A percentile compares a stretch with the other conserved stretches of the same genome.
Conservation (phyloP, 2,888 invertebrate genomes). For the Dryomyza anilis region DNA sequence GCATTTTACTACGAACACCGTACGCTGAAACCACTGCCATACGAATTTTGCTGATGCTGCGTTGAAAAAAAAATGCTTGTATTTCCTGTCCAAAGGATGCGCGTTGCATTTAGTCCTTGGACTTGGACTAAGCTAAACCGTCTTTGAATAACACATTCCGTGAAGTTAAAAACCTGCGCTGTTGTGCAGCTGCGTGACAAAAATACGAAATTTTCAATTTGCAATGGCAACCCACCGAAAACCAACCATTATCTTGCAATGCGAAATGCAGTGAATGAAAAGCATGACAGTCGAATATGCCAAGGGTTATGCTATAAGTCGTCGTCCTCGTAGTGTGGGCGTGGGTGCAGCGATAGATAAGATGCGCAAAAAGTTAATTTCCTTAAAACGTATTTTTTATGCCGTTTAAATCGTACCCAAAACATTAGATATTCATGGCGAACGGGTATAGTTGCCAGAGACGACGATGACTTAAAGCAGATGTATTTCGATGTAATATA, state of each 20-base stretch:
- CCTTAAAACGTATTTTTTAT: conserved; percentile 22
- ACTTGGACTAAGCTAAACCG: not conserved
- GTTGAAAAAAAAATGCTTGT: too few relatives aligned
- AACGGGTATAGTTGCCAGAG: not conserved
- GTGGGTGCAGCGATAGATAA: not conserved
- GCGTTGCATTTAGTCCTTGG: too few relatives aligned
- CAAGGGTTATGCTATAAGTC: not conserved
- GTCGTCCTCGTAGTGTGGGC: not conserved
- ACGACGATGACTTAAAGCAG: too few relatives aligned
- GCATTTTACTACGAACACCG: too few relatives aligned
- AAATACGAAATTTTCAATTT: conserved; percentile 36
- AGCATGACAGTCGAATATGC: not conserved
- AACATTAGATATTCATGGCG: not conserved
- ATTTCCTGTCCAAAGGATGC: too few relatives aligned
- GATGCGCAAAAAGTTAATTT: conserved; percentile 29
- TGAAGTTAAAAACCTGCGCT: conserved; percentile 9
- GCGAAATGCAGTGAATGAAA: not conserved
- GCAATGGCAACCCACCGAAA: not conserved
- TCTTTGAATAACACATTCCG: not conserved
- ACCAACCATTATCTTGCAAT: not conserved
- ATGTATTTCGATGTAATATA: too few relatives aligned
- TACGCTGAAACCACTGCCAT: too few relatives aligned
- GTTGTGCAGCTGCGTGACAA: conserved; percentile 32
- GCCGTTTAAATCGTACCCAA: not conserved
- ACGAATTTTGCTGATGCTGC: too few relatives aligned